A percentile compares a stretch with the other conserved stretches of the same genome.
phyloP scores from a whole-genome alignment of 2,797 vertebrate genomes.

The Muraenolepis orangiensis region DNA sequence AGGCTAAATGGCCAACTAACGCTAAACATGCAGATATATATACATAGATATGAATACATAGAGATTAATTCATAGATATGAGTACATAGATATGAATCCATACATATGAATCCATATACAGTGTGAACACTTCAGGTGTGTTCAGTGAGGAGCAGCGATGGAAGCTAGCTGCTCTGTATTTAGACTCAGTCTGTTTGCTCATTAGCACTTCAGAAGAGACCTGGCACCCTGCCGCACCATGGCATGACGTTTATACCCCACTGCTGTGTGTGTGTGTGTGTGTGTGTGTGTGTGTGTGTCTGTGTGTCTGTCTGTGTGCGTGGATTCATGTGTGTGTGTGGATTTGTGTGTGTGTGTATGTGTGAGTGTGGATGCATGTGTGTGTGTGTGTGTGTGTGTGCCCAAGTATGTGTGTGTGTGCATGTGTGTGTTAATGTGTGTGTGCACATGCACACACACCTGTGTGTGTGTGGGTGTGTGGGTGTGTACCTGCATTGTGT shows the following conservation, averaged over 20 bases:
- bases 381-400: neutral
- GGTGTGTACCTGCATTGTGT: constrained; percentile 18
- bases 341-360: neutral
- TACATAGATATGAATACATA: too few species aligned
- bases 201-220: constrained; percentile 3
- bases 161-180: neutral
- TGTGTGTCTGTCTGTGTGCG: neutral
- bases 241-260: neutral
- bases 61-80: too few species aligned
- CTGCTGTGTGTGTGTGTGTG: neutral
- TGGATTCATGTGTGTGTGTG: neutral
- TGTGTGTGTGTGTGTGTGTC: neutral
- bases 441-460: neutral
- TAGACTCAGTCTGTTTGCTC: neutral
- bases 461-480: constrained; percentile 8
- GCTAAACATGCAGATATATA: too few species aligned
- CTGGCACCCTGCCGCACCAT: neutral
- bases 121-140: neutral
- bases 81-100: too few species aligned
- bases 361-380: neutral
- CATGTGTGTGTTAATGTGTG: constrained; percentile 1
- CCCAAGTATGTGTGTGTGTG: neutral
- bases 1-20: too few species aligned
- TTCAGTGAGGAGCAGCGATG: neutral
- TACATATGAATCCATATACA: too few species aligned